Percentiles rank a stretch among this genome's conserved stretches.
phyloP scores from a whole-genome alignment of 2,113 vertebrate genomes.

The Mormyrus iriodes region DNA sequence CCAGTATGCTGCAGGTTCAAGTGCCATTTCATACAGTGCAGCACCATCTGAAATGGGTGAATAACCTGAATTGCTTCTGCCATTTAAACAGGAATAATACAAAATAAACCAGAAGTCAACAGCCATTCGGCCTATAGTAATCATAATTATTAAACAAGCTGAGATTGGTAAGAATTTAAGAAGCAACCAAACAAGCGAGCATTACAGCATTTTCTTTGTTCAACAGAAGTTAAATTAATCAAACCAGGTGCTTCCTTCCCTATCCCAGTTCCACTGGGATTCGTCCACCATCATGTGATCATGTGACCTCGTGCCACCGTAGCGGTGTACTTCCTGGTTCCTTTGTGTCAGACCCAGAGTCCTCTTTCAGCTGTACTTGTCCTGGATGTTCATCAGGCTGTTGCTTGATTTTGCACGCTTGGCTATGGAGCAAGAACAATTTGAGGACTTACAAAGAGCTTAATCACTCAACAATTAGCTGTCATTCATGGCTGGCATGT shows the following conservation, averaged over 20 bases:
- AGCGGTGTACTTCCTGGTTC: neutral
- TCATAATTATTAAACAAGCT: neutral
- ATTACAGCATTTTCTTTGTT: neutral
- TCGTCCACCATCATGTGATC: neutral
- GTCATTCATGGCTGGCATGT: neutral
- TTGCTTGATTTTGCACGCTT: conserved; percentile 81
- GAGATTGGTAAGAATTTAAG: neutral
- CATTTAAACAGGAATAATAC: neutral
- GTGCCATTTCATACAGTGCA: neutral
- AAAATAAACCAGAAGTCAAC: neutral
- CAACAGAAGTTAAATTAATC: neutral
- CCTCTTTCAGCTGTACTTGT: conserved; percentile 77
- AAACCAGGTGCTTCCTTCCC: neutral
- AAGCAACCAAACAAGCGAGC: neutral
- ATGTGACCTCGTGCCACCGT: neutral
- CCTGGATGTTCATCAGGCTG: conserved; percentile 83
- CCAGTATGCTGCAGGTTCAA: neutral
- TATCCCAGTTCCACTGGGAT: neutral
- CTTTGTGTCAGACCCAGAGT: neutral
- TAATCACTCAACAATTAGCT: neutral
- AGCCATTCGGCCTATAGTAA: neutral
- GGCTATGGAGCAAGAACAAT: conserved; percentile 64
- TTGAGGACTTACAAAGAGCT: conserved; percentile 36
- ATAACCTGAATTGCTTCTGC: neutral
- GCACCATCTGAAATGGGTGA: neutral